phyloP scores from a whole-genome alignment of 1,140 invertebrate genomes.

The Orchestia grillus region DNA sequence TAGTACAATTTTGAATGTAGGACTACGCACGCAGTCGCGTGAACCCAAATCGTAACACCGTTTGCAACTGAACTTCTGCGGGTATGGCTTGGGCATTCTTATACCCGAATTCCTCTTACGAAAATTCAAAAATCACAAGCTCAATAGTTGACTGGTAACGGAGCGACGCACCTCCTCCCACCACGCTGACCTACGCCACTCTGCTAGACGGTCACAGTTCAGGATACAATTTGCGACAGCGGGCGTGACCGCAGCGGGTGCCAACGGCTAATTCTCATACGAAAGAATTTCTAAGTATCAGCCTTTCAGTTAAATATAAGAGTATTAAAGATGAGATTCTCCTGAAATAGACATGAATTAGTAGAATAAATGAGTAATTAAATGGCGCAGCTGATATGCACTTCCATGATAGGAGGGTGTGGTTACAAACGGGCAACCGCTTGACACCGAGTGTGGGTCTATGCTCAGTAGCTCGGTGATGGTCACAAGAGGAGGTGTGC shows the following conservation, averaged over 20 bases:
- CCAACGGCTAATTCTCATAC: slow-evolving; percentile 32
- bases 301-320: neutral
- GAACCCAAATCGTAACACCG: neutral
- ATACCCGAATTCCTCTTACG: neutral
- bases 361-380: neutral
- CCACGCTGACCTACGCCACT: slow-evolving; percentile 4
- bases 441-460: slow-evolving; percentile 13
- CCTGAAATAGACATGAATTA: neutral
- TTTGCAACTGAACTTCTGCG: neutral
- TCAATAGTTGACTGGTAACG: slow-evolving; percentile 1
- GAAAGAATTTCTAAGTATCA: neutral
- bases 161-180: slow-evolving; percentile 20
- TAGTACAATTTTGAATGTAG: neutral
- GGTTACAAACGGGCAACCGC: neutral
- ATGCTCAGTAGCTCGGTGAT: slow-evolving; percentile 30
- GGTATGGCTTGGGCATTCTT: neutral
- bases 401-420: neutral
- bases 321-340: neutral
- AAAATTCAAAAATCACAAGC: neutral
- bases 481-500: neutral
- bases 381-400: neutral
- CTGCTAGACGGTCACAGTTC: neutral
- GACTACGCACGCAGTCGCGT: neutral
- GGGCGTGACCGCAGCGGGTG: slow-evolving; percentile 4
- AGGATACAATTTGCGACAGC: slow-evolving; percentile 10